A percentile compares a stretch with the other conserved stretches of the same genome.
Conservation (phyloP, 2,888 invertebrate genomes). For the Lordiphosa fenestrarum region DNA sequence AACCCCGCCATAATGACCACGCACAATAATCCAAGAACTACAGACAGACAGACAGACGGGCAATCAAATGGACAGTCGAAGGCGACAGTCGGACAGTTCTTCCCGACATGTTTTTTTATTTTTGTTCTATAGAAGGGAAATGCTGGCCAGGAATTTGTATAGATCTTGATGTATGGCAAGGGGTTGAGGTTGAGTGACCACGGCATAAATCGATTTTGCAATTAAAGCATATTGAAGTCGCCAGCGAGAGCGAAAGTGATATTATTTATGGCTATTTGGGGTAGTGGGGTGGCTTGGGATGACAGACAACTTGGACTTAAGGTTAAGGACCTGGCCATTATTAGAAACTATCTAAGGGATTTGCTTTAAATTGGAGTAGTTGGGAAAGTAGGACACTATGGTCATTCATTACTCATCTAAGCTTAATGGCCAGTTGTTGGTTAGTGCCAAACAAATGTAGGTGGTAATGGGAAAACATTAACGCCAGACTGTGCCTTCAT, state of each 20-base stretch:
- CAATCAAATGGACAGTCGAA: neutral
- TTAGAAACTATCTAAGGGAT: too few relatives aligned
- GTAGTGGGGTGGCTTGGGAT: slow-evolving; percentile 4
- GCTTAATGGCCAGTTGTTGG: too few relatives aligned
- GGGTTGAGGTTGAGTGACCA: slow-evolving; percentile 39
- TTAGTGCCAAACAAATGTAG: slow-evolving; percentile 1
- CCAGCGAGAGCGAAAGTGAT: slow-evolving; percentile 56
- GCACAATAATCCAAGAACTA: slow-evolving; percentile 53
- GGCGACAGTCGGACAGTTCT: slow-evolving; percentile 14
- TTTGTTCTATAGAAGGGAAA: slow-evolving; percentile 2
- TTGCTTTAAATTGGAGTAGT: too few relatives aligned
- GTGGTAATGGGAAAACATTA: slow-evolving; percentile 6
- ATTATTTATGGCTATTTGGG: slow-evolving; percentile 42
- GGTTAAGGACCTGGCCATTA: slow-evolving; percentile 54
- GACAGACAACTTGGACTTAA: slow-evolving; percentile 30
- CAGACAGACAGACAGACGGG: slow-evolving; percentile 25
- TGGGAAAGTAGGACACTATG: too few relatives aligned
- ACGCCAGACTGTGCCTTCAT: neutral
- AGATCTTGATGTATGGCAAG: slow-evolving; percentile 19
- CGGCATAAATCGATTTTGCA: slow-evolving; percentile 67
- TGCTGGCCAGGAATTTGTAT: slow-evolving; percentile 9
- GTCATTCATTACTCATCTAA: too few relatives aligned
- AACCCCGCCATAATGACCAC: slow-evolving; percentile 59
- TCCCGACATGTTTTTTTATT: slow-evolving; percentile 26
- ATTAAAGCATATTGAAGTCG: slow-evolving; percentile 59